phyloP scores from a whole-genome alignment of 2,113 vertebrate species.

The Anarrhichthys ocellatus region DNA sequence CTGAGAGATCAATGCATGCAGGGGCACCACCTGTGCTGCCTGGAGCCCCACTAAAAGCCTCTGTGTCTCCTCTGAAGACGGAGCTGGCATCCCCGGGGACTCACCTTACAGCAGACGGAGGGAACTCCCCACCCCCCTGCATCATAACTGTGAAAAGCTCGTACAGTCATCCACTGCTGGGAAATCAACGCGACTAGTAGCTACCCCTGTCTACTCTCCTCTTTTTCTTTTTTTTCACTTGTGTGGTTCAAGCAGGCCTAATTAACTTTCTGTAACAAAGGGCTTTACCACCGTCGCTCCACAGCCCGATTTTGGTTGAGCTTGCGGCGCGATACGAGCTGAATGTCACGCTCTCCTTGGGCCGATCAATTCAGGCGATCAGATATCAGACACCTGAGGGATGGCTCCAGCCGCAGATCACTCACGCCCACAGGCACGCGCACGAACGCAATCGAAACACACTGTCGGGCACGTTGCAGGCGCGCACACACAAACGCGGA shows the following conservation, averaged over 20 bases:
- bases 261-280: slow-evolving; percentile 69
- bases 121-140: slow-evolving; percentile 30
- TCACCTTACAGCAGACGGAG: slow-evolving; percentile 36
- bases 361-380: slow-evolving; percentile 80
- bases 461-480: not conserved
- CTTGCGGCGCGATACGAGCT: slow-evolving; percentile 55
- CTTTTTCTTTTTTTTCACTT: slow-evolving; percentile 4
- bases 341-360: slow-evolving; percentile 84
- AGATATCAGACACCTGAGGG: slow-evolving; percentile 82
- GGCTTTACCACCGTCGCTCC: slow-evolving; percentile 16
- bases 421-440: slow-evolving; percentile 19
- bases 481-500: slow-evolving; percentile 17
- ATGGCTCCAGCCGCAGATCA: slow-evolving; percentile 60
- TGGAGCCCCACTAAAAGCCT: slow-evolving; percentile 74
- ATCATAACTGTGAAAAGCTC: slow-evolving; percentile 28
- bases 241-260: slow-evolving; percentile 46
- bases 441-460: slow-evolving; percentile 42
- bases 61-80: slow-evolving; percentile 53
- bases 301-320: slow-evolving; percentile 45
- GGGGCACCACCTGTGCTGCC: slow-evolving; percentile 69
- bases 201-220: not conserved
- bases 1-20: slow-evolving; percentile 66
- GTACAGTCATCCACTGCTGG: slow-evolving; percentile 27
- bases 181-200: slow-evolving; percentile 48
- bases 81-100: slow-evolving; percentile 60